Base-by-base conservation (phyloP, 1,140 invertebrate genomes). In the Euura saliciscinereae region DNA sequence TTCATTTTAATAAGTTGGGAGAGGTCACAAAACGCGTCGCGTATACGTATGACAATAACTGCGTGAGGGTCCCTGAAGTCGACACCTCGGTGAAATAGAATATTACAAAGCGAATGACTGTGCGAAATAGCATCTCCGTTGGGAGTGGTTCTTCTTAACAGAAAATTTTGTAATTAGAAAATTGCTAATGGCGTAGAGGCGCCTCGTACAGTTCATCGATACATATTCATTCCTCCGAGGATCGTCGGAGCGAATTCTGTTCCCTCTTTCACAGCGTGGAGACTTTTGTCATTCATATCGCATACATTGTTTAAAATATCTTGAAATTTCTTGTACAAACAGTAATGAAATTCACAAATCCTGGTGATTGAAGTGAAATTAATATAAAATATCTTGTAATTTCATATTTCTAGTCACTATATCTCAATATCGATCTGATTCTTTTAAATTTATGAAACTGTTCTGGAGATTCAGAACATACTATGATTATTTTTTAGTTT, bases 81-180 rank as follows among this genome's bases (percentile, higher is more conserved):
- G 8, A 59, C 51, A 59, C 51, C 51, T 3, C 6, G 51, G 51
- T 59, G 51, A 59, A 59, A 59, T 11, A n/a, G 51, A 6, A n/a
- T 59, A 11, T 59, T 59, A 28, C 13, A 3, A 59, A 3, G 3
- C 10, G 51, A 59, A 59, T 11, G 51, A 59, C 10, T 11, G 51
- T 4, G 10, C 51, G 8, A n/a, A n/a, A n/a, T 28, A 28, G 28
- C 28, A 28, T 28, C 28, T 28, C 28, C 28, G 28, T 28, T 28
- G 28, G 28, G 28, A 28, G 28, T 28, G 5, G 10, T 8, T 59
- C 51, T 69, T 59, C 51, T 59, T 59, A 28, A 28, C 28, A 28
- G 51, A 59, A 59, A 59, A 11, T 78, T 82, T 78, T 80, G 81
- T 85, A 85, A 86, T 85, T 84, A 84, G 74, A 79, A 84, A 85